Percentiles rank a stretch among this genome's conserved stretches.
phyloP scores from a whole-genome alignment of 2,888 invertebrate species.

The Lissocephala sabroskyi region DNA sequence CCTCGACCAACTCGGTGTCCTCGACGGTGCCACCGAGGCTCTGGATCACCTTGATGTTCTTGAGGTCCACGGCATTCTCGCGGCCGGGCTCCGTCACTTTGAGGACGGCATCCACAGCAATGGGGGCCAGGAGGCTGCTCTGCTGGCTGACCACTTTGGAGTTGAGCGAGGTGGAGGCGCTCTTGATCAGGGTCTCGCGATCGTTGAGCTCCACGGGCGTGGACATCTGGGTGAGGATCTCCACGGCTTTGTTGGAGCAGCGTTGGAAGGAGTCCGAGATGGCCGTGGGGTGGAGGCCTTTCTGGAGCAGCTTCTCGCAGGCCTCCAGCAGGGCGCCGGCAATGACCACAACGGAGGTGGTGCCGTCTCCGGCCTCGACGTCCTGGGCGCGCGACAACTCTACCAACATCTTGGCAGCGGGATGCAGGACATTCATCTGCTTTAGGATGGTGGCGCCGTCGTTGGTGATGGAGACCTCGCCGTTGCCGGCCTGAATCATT shows the following conservation, averaged over 20 bases:
- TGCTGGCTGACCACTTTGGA: conserved; percentile 99
- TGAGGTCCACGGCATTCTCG: conserved; percentile 88
- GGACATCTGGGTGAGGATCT: conserved; percentile 87
- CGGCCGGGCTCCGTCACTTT: conserved; percentile 77
- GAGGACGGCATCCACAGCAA: conserved; percentile 97
- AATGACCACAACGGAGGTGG: conserved; percentile 97
- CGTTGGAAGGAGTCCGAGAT: conserved; percentile 98
- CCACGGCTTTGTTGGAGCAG: conserved; percentile 70
- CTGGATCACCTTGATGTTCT: conserved; percentile 97
- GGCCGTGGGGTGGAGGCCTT: conserved; percentile 97
- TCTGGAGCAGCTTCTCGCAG: conserved; percentile 90
- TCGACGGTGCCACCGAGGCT: conserved; percentile 98
- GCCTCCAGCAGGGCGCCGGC: conserved; percentile 97
- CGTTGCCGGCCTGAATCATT: conserved; percentile 98
- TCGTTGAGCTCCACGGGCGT: conserved; percentile 89
- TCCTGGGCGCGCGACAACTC: conserved; percentile 99
- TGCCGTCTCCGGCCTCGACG: conserved; percentile 99
- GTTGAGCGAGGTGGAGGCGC: conserved; percentile 97
- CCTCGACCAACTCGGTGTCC: conserved; percentile 95
- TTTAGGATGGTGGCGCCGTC: conserved; percentile 99
- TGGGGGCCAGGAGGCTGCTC: conserved; percentile 93
- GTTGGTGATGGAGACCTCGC: conserved; percentile 99
- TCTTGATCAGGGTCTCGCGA: conserved; percentile 89
- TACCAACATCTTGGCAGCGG: conserved; percentile 99
- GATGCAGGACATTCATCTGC: conserved; percentile 98